Base-by-base conservation (phyloP, 1,140 invertebrate species). In the Mya arenaria region DNA sequence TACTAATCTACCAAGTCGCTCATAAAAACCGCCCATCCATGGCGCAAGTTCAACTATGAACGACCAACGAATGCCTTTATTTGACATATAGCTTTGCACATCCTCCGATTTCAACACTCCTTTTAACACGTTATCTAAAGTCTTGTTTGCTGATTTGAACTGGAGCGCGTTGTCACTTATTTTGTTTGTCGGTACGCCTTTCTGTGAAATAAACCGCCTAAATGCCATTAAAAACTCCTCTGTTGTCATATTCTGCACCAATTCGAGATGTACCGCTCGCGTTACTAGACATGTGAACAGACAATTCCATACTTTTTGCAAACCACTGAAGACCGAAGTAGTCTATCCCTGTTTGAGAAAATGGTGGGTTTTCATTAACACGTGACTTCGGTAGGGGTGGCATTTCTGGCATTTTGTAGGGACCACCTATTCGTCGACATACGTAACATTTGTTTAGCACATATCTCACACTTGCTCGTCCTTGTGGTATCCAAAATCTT, bases 161-260 rank as follows among this genome's bases (percentile, higher is more conserved):
- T 82, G 71, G 0, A 52, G 23, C 15, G 13, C 73, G 68, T 83
- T 83, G 65, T 75, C 81, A 32, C 23, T 60, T n/a, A 83, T 77
- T 0, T 62, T 37, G 36, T 83, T 19, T n/a, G 34, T 75, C 19
- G 65, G 72, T 15, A 44, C 69, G 32, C 72, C 65, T 23, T 72
- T 65, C 37, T 34, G 62, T 6, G 82, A 36, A 63, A 72, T 65
- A 36, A 78, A 83, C 63, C 73, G 48, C 55, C 73, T 62, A 28
- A 83, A 78, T 19, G 28, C 52, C 39, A 78, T 37, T 19, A 78
- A 17, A 56, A 83, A 78, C 39, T 83, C 25, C 25, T 83, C 66
- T 17, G 55, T 39, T 0, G 82, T 34, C 82, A 83, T 77, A 28
- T 82, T 71, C 34, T 48, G 60, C 30, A 68, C 63, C 25, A 75